Evolutionary conservation across 2,797 vertebrate species (phyloP).

Genomic region (Bufotes viridis): DNA sequence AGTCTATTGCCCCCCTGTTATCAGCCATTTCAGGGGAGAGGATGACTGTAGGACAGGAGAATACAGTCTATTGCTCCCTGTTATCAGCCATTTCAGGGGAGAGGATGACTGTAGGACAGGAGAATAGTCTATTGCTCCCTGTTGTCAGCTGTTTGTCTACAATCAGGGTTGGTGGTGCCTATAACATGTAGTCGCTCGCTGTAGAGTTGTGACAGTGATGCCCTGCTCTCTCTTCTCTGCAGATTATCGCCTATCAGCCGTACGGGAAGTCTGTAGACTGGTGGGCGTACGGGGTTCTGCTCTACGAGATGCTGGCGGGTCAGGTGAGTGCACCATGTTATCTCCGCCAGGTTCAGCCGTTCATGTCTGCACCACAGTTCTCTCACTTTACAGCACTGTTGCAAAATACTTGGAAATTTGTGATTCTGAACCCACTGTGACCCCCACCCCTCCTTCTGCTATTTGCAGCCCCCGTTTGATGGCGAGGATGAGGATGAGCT

Average conservation of each 20-base stretch:
- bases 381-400: neutral
- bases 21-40: no score
- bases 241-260: slow-evolving; percentile 98
- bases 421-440: neutral
- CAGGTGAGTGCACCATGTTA: slow-evolving; percentile 80
- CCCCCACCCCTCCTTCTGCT: neutral
- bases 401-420: no score
- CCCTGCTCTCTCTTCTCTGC: slow-evolving; percentile 52
- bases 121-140: neutral
- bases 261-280: slow-evolving; percentile 94
- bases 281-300: slow-evolving; percentile 96
- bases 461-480: slow-evolving; percentile 90
- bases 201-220: no score
- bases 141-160: no score
- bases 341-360: no score
- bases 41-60: neutral
- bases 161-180: no score
- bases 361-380: neutral
- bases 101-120: neutral
- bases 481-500: slow-evolving; percentile 97
- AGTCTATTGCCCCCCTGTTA: no score
- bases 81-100: neutral
- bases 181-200: no score
- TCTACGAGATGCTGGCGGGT: slow-evolving; percentile 96
- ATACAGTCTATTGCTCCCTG: neutral